Conservation (phyloP, 2,113 vertebrate genomes). For the Notarius quadriscutis region DNA sequence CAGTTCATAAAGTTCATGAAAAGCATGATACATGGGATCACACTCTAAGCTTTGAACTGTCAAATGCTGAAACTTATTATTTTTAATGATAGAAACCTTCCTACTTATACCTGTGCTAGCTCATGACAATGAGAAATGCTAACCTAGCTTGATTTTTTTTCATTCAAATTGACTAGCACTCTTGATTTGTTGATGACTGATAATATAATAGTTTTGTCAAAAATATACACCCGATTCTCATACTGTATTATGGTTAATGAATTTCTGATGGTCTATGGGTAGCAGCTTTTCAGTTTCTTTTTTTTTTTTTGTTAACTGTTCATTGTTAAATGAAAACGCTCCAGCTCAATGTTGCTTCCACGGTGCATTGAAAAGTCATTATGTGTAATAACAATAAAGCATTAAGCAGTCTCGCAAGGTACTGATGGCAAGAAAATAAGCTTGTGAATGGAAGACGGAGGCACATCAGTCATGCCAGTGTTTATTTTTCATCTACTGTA, state of each 20-base stretch:
- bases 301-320: neutral
- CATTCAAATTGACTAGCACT: neutral
- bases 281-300: neutral
- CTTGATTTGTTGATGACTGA: neutral
- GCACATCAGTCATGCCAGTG: conserved; percentile 14
- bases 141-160: neutral
- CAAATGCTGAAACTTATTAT: neutral
- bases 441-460: neutral
- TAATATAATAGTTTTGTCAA: neutral
- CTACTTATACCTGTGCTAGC: neutral
- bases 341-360: neutral
- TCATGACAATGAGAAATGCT: neutral
- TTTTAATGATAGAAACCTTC: neutral
- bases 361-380: neutral
- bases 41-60: neutral
- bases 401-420: neutral
- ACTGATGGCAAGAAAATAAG: neutral
- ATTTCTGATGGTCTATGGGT: neutral
- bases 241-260: neutral
- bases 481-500: conserved; percentile 16
- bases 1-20: too few species aligned
- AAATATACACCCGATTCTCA: neutral
- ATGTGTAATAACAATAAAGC: neutral
- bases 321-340: neutral
- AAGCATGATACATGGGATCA: too few species aligned